Evolutionary conservation across 2,888 invertebrate species (phyloP).

Genomic region (Pachliopta kotzebuea): DNA sequence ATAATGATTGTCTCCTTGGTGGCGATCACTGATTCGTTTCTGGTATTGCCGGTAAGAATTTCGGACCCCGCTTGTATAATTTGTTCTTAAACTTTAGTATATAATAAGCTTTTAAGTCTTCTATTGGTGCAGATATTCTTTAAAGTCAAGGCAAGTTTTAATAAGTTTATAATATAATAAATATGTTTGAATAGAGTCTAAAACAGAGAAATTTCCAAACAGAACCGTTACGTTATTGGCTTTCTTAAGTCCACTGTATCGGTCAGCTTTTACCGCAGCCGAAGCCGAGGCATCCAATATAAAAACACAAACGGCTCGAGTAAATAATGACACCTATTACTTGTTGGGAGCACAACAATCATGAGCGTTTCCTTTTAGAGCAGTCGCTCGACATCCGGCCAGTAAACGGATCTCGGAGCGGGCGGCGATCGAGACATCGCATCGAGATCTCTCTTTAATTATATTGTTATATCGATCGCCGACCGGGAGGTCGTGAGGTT

Average conservation of each 20-base stretch:
- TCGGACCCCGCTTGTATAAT: too few relatives aligned
- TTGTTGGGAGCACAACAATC: conserved; percentile 62
- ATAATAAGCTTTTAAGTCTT: too few relatives aligned
- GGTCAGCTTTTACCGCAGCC: conserved; percentile 23
- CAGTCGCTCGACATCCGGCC: conserved; percentile 65
- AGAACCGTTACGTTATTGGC: conserved; percentile 24
- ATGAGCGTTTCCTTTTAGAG: conserved; percentile 64
- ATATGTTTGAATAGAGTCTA: conserved; percentile 4
- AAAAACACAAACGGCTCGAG: conserved; percentile 40
- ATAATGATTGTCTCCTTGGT: too few relatives aligned
- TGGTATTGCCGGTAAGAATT: too few relatives aligned
- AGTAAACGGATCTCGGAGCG: conserved; percentile 46
- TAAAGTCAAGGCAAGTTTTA: background rate
- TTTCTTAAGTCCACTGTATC: conserved; percentile 13
- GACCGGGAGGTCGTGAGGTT: conserved; percentile 75
- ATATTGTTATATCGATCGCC: conserved; percentile 73
- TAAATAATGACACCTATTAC: conserved; percentile 69
- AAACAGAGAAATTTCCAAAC: conserved; percentile 12
- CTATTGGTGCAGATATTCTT: too few relatives aligned
- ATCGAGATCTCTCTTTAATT: conserved; percentile 75
- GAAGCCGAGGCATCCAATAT: conserved; percentile 33
- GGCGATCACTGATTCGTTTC: too few relatives aligned
- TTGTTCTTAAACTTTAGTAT: too few relatives aligned
- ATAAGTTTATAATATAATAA: conserved; percentile 2
- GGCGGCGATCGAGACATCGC: conserved; percentile 35